Conservation (phyloP, 2,797 vertebrate genomes). For the Yasuhikotakia modesta region DNA sequence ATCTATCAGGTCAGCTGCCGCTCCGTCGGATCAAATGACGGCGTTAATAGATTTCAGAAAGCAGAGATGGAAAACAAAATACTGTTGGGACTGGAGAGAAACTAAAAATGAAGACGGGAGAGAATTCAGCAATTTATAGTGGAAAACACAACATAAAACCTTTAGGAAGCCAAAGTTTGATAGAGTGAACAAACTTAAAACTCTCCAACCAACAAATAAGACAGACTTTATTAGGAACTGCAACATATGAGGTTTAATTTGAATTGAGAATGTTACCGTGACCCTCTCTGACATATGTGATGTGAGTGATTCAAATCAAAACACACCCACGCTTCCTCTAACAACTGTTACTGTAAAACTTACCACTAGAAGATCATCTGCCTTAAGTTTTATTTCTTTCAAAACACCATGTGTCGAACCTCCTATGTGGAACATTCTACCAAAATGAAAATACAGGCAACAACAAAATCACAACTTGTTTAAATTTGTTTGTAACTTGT, state of each 20-base stretch:
- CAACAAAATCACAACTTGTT: background rate
- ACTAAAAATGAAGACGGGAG: constrained; percentile 24
- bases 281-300: background rate
- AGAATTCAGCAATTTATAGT: constrained; percentile 44
- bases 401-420: background rate
- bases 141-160: constrained; percentile 33
- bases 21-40: constrained; percentile 70
- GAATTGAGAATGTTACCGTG: background rate
- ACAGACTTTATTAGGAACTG: background rate
- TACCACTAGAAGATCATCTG: background rate
- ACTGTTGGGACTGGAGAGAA: constrained; percentile 46
- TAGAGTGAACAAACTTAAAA: background rate
- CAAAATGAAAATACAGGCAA: background rate
- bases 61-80: constrained; percentile 54
- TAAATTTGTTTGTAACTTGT: background rate
- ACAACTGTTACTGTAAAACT: background rate
- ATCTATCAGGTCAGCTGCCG: constrained; percentile 55
- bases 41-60: constrained; percentile 70
- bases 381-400: background rate
- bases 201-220: background rate
- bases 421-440: background rate
- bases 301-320: background rate
- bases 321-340: background rate
- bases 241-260: background rate
- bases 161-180: background rate